phyloP scores from a whole-genome alignment of 2,113 vertebrate species.

The Pseudorasbora parva region DNA sequence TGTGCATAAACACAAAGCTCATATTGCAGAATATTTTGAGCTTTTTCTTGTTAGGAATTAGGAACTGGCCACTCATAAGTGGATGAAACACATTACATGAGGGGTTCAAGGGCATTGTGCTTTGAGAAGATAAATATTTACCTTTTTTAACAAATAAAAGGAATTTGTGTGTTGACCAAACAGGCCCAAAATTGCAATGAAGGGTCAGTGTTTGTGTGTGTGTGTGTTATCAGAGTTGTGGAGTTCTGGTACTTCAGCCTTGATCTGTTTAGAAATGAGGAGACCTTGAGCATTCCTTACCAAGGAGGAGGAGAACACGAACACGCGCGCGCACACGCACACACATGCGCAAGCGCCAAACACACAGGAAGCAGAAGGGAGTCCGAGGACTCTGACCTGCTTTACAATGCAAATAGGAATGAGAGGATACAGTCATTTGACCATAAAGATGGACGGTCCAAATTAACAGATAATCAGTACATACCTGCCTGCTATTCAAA shows the following conservation, averaged over 20 bases:
- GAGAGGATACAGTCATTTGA: neutral
- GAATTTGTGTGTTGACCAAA: constrained; percentile 4
- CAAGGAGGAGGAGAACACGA: neutral
- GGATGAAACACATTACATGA: neutral
- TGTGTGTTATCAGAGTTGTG: constrained; percentile 30
- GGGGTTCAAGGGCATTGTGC: neutral
- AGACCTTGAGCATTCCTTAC: constrained; percentile 49
- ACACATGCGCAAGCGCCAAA: neutral
- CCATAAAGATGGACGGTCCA: neutral
- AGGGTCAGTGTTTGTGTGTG: constrained; percentile 16
- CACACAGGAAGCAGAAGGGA: constrained; percentile 7
- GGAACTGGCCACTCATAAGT: neutral
- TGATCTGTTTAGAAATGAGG: constrained; percentile 40
- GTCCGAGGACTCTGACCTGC: constrained; percentile 13
- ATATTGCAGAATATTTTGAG: constrained; percentile 6
- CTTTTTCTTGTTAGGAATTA: neutral
- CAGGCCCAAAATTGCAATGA: neutral
- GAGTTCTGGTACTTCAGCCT: constrained; percentile 36
- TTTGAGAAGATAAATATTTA: constrained; percentile 20
- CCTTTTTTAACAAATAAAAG: constrained; percentile 5
- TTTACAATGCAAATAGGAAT: constrained; percentile 56
- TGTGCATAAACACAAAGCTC: neutral
- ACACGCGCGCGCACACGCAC: too few species aligned
- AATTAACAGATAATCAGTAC: neutral
- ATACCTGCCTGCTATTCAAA: constrained; percentile 29